Conservation (phyloP, 2,888 invertebrate genomes). For the Blastobasis adustella region DNA sequence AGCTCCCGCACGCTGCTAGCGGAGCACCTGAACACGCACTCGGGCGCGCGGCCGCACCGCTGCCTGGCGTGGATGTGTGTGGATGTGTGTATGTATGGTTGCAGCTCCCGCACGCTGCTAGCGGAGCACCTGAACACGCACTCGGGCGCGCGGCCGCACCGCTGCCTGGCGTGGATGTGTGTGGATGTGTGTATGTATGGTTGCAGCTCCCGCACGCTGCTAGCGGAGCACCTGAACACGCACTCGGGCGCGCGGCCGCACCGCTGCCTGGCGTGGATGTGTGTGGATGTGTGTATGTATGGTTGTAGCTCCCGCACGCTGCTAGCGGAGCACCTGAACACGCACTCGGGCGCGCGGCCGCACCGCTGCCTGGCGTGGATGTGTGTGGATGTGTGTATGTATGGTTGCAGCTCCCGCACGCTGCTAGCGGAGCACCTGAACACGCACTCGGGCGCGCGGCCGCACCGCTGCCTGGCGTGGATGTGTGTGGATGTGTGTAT, state of each 20-base stretch:
- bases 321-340: slow-evolving; percentile 82
- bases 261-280: slow-evolving; percentile 75
- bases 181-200: too few species aligned
- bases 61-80: slow-evolving; percentile 73
- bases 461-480: slow-evolving; percentile 80
- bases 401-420: slow-evolving; percentile 73
- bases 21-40: slow-evolving; percentile 84
- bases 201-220: slow-evolving; percentile 76
- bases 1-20: slow-evolving; percentile 80
- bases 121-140: slow-evolving; percentile 84
- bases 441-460: slow-evolving; percentile 79
- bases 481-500: too few species aligned
- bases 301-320: slow-evolving; percentile 76
- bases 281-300: too few species aligned
- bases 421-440: slow-evolving; percentile 83
- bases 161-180: slow-evolving; percentile 74
- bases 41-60: slow-evolving; percentile 78
- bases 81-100: background rate
- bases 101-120: slow-evolving; percentile 78
- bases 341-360: slow-evolving; percentile 80
- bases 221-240: slow-evolving; percentile 83
- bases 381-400: too few species aligned
- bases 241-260: slow-evolving; percentile 82
- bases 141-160: slow-evolving; percentile 79
- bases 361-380: slow-evolving; percentile 79